These are phyloP conservation scores for Arremon brunneinucha DNA, from an alignment of 2,797 vertebrate genomes.

Conservation along the genomic window DNA sequence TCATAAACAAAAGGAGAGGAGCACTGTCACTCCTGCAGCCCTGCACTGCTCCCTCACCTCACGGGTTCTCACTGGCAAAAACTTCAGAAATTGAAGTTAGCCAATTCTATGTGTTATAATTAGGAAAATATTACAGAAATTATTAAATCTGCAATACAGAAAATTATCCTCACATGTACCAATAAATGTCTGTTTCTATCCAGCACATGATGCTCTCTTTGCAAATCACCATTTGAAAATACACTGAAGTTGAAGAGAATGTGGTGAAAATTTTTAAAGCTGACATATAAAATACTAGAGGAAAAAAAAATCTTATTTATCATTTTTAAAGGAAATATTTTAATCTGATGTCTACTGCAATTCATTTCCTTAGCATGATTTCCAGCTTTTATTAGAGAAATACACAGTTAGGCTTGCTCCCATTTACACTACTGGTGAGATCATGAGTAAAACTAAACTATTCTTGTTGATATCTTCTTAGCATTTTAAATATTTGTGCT, in stretches of 20 bases:
- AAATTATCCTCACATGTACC: neutral
- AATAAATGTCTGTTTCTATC: neutral
- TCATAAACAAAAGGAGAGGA: neutral
- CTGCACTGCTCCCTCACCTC: neutral
- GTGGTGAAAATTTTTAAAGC: neutral
- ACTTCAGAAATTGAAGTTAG: neutral
- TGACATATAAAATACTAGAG: neutral
- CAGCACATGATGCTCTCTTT: neutral
- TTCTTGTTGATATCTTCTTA: neutral
- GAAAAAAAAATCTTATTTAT: neutral
- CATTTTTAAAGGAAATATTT: neutral
- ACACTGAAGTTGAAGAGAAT: neutral
- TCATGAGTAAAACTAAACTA: neutral
- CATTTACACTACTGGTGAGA: neutral
- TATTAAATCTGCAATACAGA: neutral
- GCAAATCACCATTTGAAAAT: neutral
- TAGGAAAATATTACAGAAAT: neutral
- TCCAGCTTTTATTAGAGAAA: constrained; percentile 48
- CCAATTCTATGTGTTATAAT: neutral
- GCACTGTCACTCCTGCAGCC: neutral
- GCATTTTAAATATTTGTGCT: constrained; percentile 11
- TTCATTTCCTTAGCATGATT: neutral
- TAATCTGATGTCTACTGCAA: neutral
- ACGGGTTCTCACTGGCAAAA: neutral
- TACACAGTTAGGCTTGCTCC: neutral